Percentiles rank a stretch among this genome's conserved stretches.
Conservation (phyloP, 1,140 invertebrate genomes). For the Diabrotica virgifera region DNA sequence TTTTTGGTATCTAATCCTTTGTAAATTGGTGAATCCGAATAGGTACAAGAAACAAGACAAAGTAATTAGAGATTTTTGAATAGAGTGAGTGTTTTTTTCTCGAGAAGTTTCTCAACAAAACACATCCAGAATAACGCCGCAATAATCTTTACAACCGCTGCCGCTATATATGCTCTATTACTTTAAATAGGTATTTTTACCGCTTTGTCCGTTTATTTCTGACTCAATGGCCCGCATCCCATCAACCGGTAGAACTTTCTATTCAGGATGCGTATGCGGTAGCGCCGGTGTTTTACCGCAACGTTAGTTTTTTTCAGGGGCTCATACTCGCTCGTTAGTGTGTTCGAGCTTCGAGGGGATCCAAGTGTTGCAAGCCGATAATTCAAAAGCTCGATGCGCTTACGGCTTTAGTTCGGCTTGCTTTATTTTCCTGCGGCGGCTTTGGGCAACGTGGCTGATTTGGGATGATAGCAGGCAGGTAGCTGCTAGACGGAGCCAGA, state of each 20-base stretch:
- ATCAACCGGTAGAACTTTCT: neutral
- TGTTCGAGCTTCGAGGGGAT: neutral
- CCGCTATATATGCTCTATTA: neutral
- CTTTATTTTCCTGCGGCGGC: neutral
- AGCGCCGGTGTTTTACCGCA: neutral
- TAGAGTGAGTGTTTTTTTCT: too few species aligned
- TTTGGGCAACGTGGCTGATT: neutral
- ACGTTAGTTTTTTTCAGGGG: neutral
- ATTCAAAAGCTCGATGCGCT: neutral
- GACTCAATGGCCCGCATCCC: neutral
- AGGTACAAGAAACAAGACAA: too few species aligned
- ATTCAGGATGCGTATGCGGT: slow-evolving; percentile 1
- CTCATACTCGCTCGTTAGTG: neutral
- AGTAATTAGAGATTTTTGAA: too few species aligned
- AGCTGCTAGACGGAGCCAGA: too few species aligned
- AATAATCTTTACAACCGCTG: neutral
- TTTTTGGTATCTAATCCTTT: too few species aligned
- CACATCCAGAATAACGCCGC: too few species aligned
- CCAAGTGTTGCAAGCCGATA: neutral
- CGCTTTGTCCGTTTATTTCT: neutral
- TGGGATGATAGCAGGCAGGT: neutral
- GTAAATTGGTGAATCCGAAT: too few species aligned
- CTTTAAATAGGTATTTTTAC: neutral
- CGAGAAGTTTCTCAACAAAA: too few species aligned
- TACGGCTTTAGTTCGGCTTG: neutral